A percentile compares a stretch with the other conserved stretches of the same genome.
Evolutionary conservation across 2,888 invertebrate genomes (phyloP).

Genomic region (Pachliopta kotzebuea): DNA sequence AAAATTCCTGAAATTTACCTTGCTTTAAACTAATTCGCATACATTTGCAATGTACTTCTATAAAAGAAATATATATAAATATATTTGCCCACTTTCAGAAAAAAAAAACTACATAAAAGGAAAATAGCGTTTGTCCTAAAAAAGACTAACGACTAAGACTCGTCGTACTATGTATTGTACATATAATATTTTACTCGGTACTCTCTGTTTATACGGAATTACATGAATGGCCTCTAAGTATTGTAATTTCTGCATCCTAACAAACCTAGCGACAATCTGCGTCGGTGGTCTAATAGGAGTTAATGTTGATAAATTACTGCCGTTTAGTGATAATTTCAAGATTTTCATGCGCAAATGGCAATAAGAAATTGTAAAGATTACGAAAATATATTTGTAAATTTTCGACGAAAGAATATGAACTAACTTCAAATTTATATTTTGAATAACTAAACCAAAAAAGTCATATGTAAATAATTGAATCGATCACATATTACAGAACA

Average conservation of each 20-base stretch:
- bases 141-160: no score
- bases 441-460: not conserved
- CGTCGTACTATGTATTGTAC: no score
- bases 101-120: no score
- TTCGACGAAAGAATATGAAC: not conserved
- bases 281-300: conserved; percentile 48
- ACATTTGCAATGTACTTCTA: no score
- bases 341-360: not conserved
- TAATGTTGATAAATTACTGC: conserved; percentile 3
- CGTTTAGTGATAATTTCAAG: conserved; percentile 3
- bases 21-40: no score
- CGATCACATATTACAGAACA: not conserved
- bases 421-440: no score
- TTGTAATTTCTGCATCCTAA: conserved; percentile 2
- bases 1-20: no score
- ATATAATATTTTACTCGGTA: not conserved
- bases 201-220: not conserved
- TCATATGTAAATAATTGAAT: not conserved
- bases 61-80: no score
- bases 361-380: not conserved
- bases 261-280: conserved; percentile 56
- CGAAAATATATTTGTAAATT: not conserved
- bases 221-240: not conserved
- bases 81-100: no score
- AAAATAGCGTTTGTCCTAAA: no score